These are phyloP conservation scores for Diarsia rubi DNA, from an alignment of 2,888 invertebrate species.

Conservation along the genomic window DNA sequence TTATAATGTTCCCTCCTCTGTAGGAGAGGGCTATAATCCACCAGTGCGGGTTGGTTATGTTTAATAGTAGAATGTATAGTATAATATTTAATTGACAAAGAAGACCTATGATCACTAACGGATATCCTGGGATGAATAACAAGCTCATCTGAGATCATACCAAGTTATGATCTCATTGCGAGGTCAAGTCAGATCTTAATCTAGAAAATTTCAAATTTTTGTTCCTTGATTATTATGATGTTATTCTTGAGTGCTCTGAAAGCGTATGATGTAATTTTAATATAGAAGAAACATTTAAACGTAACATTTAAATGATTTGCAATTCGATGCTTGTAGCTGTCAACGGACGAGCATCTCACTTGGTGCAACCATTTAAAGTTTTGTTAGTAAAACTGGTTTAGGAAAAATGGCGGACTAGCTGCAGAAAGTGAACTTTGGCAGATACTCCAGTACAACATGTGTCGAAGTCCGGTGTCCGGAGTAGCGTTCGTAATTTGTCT, in stretches of 20 bases:
- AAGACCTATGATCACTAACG: constrained; percentile 21
- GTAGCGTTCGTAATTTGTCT: neutral
- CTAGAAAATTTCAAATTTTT: constrained; percentile 30
- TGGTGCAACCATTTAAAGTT: neutral
- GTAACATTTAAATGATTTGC: constrained; percentile 50
- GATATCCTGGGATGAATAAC: constrained; percentile 53
- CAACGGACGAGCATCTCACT: neutral
- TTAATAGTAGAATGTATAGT: neutral
- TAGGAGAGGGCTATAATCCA: no score
- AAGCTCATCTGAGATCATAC: constrained; percentile 45
- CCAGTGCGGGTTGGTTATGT: no score
- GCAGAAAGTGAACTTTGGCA: no score
- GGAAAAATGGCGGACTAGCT: no score
- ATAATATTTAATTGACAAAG: constrained; percentile 18
- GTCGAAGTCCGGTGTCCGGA: neutral
- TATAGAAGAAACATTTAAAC: constrained; percentile 9
- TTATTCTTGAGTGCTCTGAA: constrained; percentile 8
- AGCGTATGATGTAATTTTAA: constrained; percentile 34
- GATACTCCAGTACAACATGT: neutral
- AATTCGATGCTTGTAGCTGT: constrained; percentile 36
- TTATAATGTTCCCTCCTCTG: no score
- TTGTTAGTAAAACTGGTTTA: no score
- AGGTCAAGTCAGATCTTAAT: constrained; percentile 51
- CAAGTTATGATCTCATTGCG: constrained; percentile 41
- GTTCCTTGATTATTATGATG: constrained; percentile 12